Evolutionary conservation across 2,797 vertebrate species (phyloP).

Genomic region (Enoplosus armatus): DNA sequence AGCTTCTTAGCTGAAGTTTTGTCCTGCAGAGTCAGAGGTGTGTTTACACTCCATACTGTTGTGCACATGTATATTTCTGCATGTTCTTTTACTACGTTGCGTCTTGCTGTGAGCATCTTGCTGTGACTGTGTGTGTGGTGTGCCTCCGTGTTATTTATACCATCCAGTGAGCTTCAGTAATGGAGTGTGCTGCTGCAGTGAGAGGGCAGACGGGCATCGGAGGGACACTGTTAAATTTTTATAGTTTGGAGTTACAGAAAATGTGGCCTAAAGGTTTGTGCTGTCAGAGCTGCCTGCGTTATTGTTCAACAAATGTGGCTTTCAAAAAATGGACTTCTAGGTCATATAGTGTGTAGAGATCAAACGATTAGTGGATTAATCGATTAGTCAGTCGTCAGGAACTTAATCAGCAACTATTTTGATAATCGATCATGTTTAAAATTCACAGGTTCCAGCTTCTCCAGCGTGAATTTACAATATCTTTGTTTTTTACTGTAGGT

Average conservation of each 20-base stretch:
- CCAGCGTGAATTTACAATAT: not conserved
- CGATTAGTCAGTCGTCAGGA: not conserved
- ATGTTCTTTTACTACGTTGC: not conserved
- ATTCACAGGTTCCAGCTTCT: not conserved
- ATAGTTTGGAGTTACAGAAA: slow-evolving; percentile 19
- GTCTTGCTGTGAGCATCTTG: slow-evolving; percentile 4
- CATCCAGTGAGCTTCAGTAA: slow-evolving; percentile 27
- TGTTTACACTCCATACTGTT: not conserved
- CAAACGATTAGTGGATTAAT: not conserved
- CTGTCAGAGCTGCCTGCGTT: not conserved
- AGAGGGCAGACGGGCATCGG: slow-evolving; percentile 24
- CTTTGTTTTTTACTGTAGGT: not conserved
- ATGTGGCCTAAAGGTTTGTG: not conserved
- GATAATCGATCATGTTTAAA: not conserved
- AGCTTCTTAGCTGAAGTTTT: not conserved
- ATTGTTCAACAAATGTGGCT: not conserved
- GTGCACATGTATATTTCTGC: slow-evolving; percentile 3
- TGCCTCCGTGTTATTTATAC: slow-evolving; percentile 55
- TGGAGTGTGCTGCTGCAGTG: slow-evolving; percentile 26
- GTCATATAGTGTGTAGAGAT: not conserved
- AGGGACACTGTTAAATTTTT: slow-evolving; percentile 39
- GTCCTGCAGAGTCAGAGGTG: not conserved
- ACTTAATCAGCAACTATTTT: no score
- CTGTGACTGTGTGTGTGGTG: not conserved
- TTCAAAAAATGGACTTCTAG: not conserved